These are phyloP conservation scores for Volucella zonaria DNA, from an alignment of 2,888 invertebrate species.

Conservation along the genomic window DNA sequence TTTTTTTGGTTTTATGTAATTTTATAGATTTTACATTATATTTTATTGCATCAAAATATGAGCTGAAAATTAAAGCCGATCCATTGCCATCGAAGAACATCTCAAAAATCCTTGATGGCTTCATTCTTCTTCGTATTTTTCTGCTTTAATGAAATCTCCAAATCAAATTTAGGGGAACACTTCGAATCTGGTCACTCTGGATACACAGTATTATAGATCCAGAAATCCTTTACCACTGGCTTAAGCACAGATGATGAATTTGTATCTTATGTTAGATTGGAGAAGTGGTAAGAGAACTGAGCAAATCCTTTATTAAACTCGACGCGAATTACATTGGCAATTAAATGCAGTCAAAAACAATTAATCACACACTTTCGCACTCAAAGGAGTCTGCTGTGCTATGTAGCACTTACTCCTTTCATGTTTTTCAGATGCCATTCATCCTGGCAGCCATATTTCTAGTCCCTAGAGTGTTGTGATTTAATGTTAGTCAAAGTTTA, in stretches of 20 bases:
- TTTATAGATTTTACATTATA: too few relatives aligned
- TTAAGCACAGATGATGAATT: constrained; percentile 36
- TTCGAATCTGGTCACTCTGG: too few relatives aligned
- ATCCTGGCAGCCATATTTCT: constrained; percentile 37
- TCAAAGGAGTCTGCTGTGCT: constrained; percentile 22
- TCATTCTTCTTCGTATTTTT: too few relatives aligned
- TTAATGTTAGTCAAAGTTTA: constrained; percentile 57
- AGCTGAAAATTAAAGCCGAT: too few relatives aligned
- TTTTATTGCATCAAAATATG: too few relatives aligned
- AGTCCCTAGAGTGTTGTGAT: constrained; percentile 33
- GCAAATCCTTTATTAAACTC: constrained; percentile 45
- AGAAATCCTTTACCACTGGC: constrained; percentile 19
- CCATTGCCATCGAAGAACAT: too few relatives aligned
- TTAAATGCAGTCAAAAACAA: constrained; percentile 57
- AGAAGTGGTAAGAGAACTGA: neutral
- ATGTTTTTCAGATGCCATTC: constrained; percentile 6
- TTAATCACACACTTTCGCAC: constrained; percentile 56
- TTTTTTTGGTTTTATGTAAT: too few relatives aligned
- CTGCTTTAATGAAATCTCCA: too few relatives aligned
- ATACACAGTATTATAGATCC: constrained; percentile 11
- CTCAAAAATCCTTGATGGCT: too few relatives aligned
- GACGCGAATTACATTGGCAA: constrained; percentile 46
- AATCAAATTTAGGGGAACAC: too few relatives aligned
- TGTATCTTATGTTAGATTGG: neutral
- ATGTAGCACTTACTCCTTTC: constrained; percentile 6